Evolutionary conservation across 2,797 vertebrate genomes (phyloP), one percentile per base, ranked within the genome.

Genomic region (Phoxinus dragarum): DNA sequence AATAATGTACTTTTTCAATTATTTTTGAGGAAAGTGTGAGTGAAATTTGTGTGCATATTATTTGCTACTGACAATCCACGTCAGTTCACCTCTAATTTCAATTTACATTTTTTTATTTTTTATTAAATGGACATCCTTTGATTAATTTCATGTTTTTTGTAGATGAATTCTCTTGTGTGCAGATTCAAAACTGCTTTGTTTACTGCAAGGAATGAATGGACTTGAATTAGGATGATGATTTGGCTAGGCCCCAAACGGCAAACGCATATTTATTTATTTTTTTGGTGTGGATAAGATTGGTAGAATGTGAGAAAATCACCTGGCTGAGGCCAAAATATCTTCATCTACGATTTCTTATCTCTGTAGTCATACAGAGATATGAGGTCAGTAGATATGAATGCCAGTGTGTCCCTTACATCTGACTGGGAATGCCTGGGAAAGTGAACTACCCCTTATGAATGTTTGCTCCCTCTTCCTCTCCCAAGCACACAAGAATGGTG

Each of bases 401-500:
- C 52, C 73, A 81, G 56, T 73, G 67, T 85, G 81, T 82, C 71
- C 64, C 54, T 85, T 78, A 87, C 81, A 84, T 88, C 84, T 88
- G 78, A 67, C 82, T 19, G 79, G 73, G 86, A 88, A 85, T 75
- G 87, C 84, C 76, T 88, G 84, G 80, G 84, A 82, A 84, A 89
- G 67, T 69, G 47, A 72, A 72, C 75, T 74, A 67, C 42, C 36
- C 59, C 76, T 84, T 56, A 76, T 86, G 47, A 34, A 31, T 86
- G 71, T 85, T 82, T 69, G 86, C 88, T 84, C 84, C 74, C 82
- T 85, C 86, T 86, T 88, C 67, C 85, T 91, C 64, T 85, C 56
- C 87, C 90, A 85, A 83, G 73, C 81, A 81, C 71, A 76, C 88
- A 86, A 92, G 89, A 91, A 93, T 89, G 89, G 89, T 94, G 92